These are phyloP conservation scores for Pseudorasbora parva DNA, from an alignment of 2,113 vertebrate genomes.

Conservation along the genomic window DNA sequence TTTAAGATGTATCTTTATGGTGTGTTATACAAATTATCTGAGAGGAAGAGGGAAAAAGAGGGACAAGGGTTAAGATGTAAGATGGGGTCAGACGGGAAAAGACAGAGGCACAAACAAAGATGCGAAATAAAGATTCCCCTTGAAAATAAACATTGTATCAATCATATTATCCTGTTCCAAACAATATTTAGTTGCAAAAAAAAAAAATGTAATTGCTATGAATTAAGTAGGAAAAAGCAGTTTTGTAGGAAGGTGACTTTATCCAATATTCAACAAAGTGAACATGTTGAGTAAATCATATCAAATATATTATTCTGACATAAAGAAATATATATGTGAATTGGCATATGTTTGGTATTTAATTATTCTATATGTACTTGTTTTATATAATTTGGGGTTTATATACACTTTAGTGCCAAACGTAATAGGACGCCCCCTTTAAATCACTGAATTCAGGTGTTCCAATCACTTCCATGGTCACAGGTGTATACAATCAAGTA, in stretches of 20 bases:
- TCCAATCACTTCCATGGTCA: too few relatives aligned
- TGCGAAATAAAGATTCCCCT: not conserved
- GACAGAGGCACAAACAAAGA: not conserved
- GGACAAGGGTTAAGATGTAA: not conserved
- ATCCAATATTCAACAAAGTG: not conserved
- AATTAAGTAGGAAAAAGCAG: not conserved
- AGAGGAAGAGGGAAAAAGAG: not conserved
- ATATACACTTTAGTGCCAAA: too few relatives aligned
- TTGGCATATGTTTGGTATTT: too few relatives aligned
- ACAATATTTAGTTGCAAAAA: not conserved
- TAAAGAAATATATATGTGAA: too few relatives aligned
- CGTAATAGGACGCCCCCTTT: too few relatives aligned
- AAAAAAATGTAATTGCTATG: not conserved
- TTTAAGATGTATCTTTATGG: conserved; percentile 18
- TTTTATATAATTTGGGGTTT: too few relatives aligned
- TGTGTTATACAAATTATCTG: conserved; percentile 1
- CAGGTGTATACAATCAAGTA: too few relatives aligned
- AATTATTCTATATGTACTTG: too few relatives aligned
- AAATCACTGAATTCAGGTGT: too few relatives aligned
- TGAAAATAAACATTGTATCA: not conserved
- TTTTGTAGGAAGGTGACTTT: not conserved
- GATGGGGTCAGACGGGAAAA: not conserved
- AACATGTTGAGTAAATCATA: not conserved
- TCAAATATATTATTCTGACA: too few relatives aligned
- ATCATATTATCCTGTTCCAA: not conserved